Evolutionary conservation across 1,140 invertebrate species (phyloP).

Genomic region (Bicyclus anynana): DNA sequence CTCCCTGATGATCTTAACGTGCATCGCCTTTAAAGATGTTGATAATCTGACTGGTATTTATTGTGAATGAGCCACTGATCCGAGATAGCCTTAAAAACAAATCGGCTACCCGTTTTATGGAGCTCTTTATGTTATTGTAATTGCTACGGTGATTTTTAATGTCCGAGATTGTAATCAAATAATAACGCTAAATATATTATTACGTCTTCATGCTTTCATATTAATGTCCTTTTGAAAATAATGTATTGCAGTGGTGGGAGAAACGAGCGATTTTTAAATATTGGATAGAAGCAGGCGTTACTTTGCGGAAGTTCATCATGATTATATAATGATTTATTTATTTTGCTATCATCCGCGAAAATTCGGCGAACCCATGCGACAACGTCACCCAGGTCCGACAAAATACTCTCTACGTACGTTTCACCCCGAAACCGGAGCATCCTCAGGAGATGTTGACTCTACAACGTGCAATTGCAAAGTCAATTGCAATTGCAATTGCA

Average conservation of each 20-base stretch:
- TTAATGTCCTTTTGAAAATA: constrained; percentile 6
- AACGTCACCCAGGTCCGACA: no score
- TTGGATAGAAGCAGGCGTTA: no score
- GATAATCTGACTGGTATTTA: constrained; percentile 22
- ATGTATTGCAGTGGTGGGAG: neutral
- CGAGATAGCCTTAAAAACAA: constrained; percentile 28
- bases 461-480: no score
- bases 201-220: constrained; percentile 26
- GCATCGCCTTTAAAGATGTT: constrained; percentile 1
- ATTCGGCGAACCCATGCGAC: no score
- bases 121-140: constrained; percentile 26
- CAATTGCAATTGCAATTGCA: no score
- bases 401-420: no score
- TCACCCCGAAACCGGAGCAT: no score
- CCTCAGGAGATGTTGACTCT: no score
- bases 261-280: no score
- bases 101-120: constrained; percentile 26
- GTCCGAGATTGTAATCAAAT: constrained; percentile 20
- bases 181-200: constrained; percentile 29
- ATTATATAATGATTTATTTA: no score
- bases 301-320: no score
- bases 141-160: constrained; percentile 22
- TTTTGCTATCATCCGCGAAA: no score
- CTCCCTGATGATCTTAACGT: neutral
- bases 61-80: constrained; percentile 19